phyloP scores from a whole-genome alignment of 2,797 vertebrate genomes.

The Remorina albescens region DNA sequence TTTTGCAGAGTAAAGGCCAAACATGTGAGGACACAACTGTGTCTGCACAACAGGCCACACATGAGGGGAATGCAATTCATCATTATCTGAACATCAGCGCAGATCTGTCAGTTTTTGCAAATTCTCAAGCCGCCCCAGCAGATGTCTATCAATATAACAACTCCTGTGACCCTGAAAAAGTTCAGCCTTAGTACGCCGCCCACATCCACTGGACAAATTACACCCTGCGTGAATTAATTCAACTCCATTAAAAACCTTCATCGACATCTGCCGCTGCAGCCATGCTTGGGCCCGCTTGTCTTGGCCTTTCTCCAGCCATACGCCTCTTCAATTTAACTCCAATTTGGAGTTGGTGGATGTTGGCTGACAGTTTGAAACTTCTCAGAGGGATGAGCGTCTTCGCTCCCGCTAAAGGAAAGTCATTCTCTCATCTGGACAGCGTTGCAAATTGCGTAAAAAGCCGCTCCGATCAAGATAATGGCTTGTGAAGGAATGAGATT shows the following conservation, averaged over 20 bases:
- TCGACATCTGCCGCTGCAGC: conserved; percentile 77
- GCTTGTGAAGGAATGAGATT: conserved; percentile 85
- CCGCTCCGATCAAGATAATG: conserved; percentile 83
- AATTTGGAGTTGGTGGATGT: conserved; percentile 73
- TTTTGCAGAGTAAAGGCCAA: neutral
- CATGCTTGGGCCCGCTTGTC: conserved; percentile 66
- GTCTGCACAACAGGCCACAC: conserved; percentile 15
- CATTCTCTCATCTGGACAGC: conserved; percentile 74
- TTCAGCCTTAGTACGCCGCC: conserved; percentile 58
- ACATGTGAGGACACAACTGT: conserved; percentile 16
- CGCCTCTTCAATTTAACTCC: conserved; percentile 80
- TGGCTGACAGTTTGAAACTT: conserved; percentile 80
- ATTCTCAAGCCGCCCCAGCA: conserved; percentile 58
- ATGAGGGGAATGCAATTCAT: conserved; percentile 57
- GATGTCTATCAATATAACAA: conserved; percentile 70
- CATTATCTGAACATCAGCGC: conserved; percentile 55
- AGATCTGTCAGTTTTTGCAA: conserved; percentile 63
- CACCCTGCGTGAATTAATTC: conserved; percentile 73
- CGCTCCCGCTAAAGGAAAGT: conserved; percentile 71
- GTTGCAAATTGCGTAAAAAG: conserved; percentile 70
- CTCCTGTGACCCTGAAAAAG: conserved; percentile 65
- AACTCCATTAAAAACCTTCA: conserved; percentile 77
- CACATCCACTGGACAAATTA: conserved; percentile 70
- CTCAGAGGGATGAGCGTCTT: conserved; percentile 66
- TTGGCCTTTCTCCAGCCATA: conserved; percentile 78